Percentiles rank a stretch among this genome's conserved stretches.
Conservation (phyloP, 2,113 vertebrate genomes). For the Micronycteris hirsuta region DNA sequence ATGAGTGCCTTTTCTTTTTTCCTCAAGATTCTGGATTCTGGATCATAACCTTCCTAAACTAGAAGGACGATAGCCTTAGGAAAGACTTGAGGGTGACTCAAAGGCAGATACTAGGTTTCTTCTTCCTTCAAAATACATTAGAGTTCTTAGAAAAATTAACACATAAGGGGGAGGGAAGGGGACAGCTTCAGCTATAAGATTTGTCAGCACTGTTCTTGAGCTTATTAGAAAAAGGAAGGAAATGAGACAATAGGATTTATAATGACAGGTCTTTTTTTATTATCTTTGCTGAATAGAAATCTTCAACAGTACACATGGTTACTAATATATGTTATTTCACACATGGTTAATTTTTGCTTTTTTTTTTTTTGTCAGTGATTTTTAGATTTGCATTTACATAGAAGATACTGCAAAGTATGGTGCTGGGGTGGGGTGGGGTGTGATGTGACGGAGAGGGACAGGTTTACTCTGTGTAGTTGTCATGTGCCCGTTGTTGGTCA, state of each 20-base stretch:
- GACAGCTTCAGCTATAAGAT: background rate
- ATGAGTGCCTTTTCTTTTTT: too few relatives aligned
- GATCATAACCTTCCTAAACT: background rate
- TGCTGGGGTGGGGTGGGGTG: fast-evolving
- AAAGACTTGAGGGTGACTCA: background rate
- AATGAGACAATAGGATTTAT: conserved; percentile 73
- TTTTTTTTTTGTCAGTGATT: background rate
- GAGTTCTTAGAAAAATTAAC: conserved; percentile 29
- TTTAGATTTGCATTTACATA: background rate
- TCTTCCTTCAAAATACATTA: background rate
- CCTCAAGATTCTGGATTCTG: too few relatives aligned
- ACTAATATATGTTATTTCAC: conserved; percentile 17
- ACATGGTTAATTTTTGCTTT: background rate
- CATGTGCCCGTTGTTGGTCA: background rate
- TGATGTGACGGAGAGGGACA: background rate
- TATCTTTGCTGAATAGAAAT: conserved; percentile 2
- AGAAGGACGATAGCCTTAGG: background rate
- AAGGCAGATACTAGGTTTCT: conserved; percentile 4
- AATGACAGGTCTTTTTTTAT: conserved; percentile 31
- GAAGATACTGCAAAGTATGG: background rate
- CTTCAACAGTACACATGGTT: background rate
- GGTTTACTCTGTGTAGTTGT: background rate
- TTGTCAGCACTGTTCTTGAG: conserved; percentile 71
- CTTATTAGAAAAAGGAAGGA: conserved; percentile 84
- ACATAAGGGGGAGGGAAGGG: too few relatives aligned